Evolutionary conservation across 2,797 vertebrate genomes (phyloP).

Genomic region (Toxotes lorentzi): DNA sequence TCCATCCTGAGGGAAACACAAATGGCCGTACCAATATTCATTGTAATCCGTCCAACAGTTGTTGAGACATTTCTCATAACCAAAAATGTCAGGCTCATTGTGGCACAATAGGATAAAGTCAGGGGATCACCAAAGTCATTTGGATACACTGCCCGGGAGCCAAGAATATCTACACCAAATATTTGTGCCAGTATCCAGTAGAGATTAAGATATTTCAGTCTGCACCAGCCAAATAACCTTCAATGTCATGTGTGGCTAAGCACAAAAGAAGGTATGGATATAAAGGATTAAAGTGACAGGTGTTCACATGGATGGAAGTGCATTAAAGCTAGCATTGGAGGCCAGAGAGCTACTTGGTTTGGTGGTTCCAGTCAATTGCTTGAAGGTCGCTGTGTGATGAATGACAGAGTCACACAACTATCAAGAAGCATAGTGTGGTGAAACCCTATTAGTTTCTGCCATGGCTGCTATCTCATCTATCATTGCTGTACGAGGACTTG

Average conservation of each 20-base stretch:
- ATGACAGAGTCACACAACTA: conserved; percentile 62
- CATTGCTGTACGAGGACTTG: conserved; percentile 38
- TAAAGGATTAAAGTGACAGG: conserved; percentile 25
- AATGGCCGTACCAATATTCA: not conserved
- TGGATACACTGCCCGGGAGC: no score
- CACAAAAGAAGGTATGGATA: conserved; percentile 4
- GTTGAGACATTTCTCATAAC: not conserved
- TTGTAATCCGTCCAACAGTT: not conserved
- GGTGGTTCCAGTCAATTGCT: conserved; percentile 35
- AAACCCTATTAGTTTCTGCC: conserved; percentile 66
- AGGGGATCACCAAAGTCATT: no score
- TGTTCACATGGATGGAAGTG: conserved; percentile 17
- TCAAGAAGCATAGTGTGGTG: conserved; percentile 44
- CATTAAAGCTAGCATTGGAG: not conserved
- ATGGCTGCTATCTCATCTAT: conserved; percentile 57
- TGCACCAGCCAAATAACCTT: not conserved
- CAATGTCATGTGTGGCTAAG: no score
- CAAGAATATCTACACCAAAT: no score
- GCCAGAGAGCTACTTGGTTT: conserved; percentile 17
- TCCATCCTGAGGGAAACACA: not conserved
- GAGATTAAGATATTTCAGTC: not conserved
- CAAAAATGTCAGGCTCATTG: no score
- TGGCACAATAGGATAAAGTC: no score
- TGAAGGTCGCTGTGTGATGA: conserved; percentile 63
- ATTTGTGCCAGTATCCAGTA: not conserved